Evolutionary conservation across 2,113 vertebrate genomes (phyloP).

Genomic region (Atractosteus spatula): DNA sequence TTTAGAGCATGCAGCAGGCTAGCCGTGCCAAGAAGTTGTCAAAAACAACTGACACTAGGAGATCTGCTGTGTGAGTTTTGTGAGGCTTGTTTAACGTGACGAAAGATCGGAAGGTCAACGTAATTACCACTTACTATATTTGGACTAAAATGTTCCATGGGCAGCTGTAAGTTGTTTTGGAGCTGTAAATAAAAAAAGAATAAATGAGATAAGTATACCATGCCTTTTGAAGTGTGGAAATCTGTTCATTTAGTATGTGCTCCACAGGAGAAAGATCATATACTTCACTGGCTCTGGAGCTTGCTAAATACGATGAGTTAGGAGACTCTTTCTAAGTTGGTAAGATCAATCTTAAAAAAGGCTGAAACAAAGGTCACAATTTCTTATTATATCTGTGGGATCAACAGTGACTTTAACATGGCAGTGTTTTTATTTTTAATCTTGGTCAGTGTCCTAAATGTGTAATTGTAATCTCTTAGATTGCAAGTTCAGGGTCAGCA

Average conservation of each 20-base stretch:
- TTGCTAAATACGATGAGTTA: background rate
- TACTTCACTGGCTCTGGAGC: background rate
- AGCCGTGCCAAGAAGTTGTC: constrained; percentile 39
- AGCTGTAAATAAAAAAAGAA: constrained; percentile 5
- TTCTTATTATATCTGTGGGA: constrained; percentile 47
- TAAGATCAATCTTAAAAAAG: constrained; percentile 62
- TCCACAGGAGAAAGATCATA: background rate
- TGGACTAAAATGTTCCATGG: constrained; percentile 30
- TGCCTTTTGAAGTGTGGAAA: constrained; percentile 2
- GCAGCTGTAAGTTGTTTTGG: background rate
- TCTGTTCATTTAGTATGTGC: background rate
- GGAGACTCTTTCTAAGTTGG: constrained; percentile 41
- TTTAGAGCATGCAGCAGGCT: background rate
- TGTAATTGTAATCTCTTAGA: no score
- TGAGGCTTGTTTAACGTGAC: constrained; percentile 48
- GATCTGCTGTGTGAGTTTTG: constrained; percentile 42
- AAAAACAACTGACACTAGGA: constrained; percentile 53
- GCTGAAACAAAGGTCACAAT: constrained; percentile 58
- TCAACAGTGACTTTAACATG: constrained; percentile 34
- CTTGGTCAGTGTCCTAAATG: no score
- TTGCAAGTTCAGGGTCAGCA: no score
- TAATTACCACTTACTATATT: constrained; percentile 57
- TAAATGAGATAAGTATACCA: constrained; percentile 7
- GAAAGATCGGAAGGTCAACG: constrained; percentile 61
- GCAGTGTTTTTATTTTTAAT: no score